Conservation (phyloP, 2,888 invertebrate genomes). For the Barypeithes pellucidus region DNA sequence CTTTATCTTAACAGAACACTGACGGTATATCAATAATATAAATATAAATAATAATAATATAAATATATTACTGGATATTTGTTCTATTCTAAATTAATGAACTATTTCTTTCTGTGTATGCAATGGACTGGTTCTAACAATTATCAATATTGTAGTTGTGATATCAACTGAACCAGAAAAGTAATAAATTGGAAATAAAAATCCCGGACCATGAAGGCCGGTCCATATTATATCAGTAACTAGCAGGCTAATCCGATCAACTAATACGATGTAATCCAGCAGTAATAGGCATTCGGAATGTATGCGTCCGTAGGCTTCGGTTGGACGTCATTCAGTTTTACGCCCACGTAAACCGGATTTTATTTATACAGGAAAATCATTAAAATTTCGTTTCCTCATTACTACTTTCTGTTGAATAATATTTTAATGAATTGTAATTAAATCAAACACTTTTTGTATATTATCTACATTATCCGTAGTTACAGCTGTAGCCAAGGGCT, state of each 20-base stretch:
- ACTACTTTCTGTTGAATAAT: too few relatives aligned
- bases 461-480: too few relatives aligned
- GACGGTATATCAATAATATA: too few relatives aligned
- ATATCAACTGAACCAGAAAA: slow-evolving; percentile 14
- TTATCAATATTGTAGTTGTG: not conserved
- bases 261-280: slow-evolving; percentile 69
- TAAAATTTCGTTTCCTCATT: not conserved
- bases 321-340: slow-evolving; percentile 34
- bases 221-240: slow-evolving; percentile 12
- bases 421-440: too few relatives aligned
- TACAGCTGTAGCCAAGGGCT: not conserved
- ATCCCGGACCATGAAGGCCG: not conserved
- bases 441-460: too few relatives aligned
- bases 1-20: too few relatives aligned
- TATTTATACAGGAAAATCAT: slow-evolving; percentile 9
- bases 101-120: too few relatives aligned
- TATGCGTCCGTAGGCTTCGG: slow-evolving; percentile 62
- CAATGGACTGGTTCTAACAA: too few relatives aligned
- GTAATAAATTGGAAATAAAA: slow-evolving; percentile 17
- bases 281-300: slow-evolving; percentile 65
- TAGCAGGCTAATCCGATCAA: slow-evolving; percentile 64
- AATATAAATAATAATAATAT: too few relatives aligned
- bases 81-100: too few relatives aligned
- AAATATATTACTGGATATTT: too few relatives aligned
- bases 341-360: slow-evolving; percentile 13